Evolutionary conservation across 1,140 invertebrate species (phyloP), one percentile per base, ranked within the genome.

Genomic region (Aphidius gifuensis): DNA sequence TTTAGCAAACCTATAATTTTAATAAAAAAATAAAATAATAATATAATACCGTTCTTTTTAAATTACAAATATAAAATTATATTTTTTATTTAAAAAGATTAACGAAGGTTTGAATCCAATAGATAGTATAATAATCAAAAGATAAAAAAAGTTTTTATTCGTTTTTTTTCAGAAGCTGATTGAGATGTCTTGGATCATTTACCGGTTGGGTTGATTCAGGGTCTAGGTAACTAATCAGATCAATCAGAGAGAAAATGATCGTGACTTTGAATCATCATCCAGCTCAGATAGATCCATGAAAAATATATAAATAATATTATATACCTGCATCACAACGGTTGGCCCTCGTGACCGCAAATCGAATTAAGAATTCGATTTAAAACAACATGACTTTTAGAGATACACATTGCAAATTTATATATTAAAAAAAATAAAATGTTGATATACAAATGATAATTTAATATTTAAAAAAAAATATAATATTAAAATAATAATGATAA

Each of bases 111-210:
- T 32, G 23, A 32, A 32, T 32, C 23, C 23, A 32, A 32, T 32
- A 16, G 23, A 32, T 32, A 32, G 2, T 32, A 32, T 32, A 32
- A 32, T 32, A 32, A 32, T 32, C 23, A 32, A 32, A 16, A 16
- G 16, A 16, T 16, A 16, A 16, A 16, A 16, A 32, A 3, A 70
- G 69, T 69, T 75, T 75, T 71, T 71, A 75, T 72, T 3, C 23
- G 23, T 32, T 77, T 80, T 75, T 79, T 80, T 80, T 78, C 78
- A 75, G 78, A 71, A 80, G 78, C 78, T 77, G 77, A 80, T 80
- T 78, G 78, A 79, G 77, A 80, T 78, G 72, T 69, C 68, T 73
- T 62, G 67, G 73, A 77, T 78, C 72, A 78, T 80, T 80, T 79
- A 74, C 76, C 71, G 74, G 69, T 70, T 74, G 72, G 73, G 68